These are phyloP conservation scores for Helicolenus hilgendorfi DNA, from an alignment of 2,797 vertebrate species.

Conservation along the genomic window DNA sequence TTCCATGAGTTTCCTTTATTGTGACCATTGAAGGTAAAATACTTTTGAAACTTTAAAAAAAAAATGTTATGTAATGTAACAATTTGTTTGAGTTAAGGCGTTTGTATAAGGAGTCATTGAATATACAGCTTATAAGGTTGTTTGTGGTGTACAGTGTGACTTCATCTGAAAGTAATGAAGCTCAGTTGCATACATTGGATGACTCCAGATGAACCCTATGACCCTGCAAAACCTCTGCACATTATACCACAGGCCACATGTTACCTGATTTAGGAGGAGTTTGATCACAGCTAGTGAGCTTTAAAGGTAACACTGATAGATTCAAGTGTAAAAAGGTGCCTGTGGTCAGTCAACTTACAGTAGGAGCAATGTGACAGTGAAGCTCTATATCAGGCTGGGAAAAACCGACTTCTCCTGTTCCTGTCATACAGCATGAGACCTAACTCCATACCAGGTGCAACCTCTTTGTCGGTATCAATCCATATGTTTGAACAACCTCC, in stretches of 20 bases:
- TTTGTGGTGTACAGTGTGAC: background rate
- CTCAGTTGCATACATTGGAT: background rate
- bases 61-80: background rate
- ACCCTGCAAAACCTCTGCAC: background rate
- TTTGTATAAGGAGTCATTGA: background rate
- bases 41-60: background rate
- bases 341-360: background rate
- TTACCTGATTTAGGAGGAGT: background rate
- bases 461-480: slow-evolving; percentile 68
- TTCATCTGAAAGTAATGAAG: background rate
- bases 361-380: background rate
- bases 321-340: background rate
- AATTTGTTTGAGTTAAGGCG: background rate
- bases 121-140: no score
- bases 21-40: background rate
- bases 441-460: slow-evolving; percentile 46
- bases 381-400: background rate
- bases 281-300: background rate
- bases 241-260: background rate
- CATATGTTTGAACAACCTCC: slow-evolving; percentile 69
- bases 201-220: slow-evolving; percentile 2
- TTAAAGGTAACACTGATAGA: background rate
- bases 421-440: slow-evolving; percentile 71
- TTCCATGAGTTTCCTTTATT: background rate
- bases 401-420: slow-evolving; percentile 43